Conservation (phyloP, 2,797 vertebrate species). For the Mormyrops boulengeri region DNA sequence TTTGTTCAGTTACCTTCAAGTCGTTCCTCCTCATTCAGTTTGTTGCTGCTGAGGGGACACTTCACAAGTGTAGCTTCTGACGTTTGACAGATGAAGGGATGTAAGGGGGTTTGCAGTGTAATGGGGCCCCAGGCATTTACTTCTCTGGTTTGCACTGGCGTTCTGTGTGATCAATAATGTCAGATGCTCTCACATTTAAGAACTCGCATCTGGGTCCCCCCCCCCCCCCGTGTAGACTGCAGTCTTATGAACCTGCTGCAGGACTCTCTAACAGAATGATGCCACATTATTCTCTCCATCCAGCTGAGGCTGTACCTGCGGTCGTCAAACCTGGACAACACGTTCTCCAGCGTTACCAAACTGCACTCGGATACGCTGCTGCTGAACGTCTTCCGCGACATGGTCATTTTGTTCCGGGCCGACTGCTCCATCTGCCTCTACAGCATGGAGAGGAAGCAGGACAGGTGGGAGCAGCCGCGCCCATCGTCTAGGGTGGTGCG, state of each 20-base stretch:
- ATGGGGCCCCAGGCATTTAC: neutral
- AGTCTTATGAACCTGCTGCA: neutral
- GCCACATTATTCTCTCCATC: neutral
- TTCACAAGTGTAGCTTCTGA: neutral
- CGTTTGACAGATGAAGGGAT: neutral
- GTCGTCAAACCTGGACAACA: conserved; percentile 91
- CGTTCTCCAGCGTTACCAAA: conserved; percentile 87
- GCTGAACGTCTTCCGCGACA: conserved; percentile 92
- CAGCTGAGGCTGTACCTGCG: conserved; percentile 85
- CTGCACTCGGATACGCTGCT: conserved; percentile 82
- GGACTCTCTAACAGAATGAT: neutral
- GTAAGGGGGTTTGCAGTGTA: neutral
- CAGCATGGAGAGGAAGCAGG: conserved; percentile 78
- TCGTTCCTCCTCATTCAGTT: neutral
- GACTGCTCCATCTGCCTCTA: conserved; percentile 98
- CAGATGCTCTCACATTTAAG: neutral
- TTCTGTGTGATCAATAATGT: neutral
- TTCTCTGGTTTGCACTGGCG: neutral
- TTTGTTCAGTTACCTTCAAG: neutral
- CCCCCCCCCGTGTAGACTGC: neutral
- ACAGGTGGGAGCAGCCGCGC: conserved; percentile 65
- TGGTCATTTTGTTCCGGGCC: conserved; percentile 83
- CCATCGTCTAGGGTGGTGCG: neutral
- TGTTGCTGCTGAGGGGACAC: neutral
- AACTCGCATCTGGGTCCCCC: neutral